Evolutionary conservation across 2,888 invertebrate genomes (phyloP).

Genomic region (Tinea pellionella): DNA sequence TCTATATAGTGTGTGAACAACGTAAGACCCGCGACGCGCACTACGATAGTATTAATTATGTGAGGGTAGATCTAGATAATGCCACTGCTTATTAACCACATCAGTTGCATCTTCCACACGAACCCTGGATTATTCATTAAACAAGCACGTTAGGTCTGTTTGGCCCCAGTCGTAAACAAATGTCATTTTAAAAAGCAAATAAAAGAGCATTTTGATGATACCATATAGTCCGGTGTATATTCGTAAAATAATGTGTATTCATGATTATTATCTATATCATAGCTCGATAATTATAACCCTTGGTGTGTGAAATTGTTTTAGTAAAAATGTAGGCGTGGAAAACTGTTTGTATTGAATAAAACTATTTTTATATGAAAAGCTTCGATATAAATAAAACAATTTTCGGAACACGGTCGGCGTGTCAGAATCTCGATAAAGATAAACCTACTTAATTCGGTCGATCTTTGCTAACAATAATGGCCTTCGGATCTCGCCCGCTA

Average conservation of each 20-base stretch:
- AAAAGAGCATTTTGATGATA: not conserved
- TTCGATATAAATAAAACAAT: constrained; percentile 4
- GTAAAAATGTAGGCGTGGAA: no score
- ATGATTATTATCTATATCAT: no score
- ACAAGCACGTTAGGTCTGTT: not conserved
- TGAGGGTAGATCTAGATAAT: constrained; percentile 2
- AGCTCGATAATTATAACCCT: no score
- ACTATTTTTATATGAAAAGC: not conserved
- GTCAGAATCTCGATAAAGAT: constrained; percentile 5
- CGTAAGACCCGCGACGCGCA: not conserved
- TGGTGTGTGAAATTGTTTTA: no score
- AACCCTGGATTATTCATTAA: constrained; percentile 5
- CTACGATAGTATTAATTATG: constrained; percentile 3
- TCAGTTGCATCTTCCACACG: not conserved
- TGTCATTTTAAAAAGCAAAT: not conserved
- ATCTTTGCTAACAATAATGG: constrained; percentile 6
- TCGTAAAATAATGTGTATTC: no score
- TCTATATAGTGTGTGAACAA: not conserved
- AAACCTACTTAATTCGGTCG: not conserved
- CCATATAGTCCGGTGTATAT: no score
- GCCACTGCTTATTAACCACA: constrained; percentile 8
- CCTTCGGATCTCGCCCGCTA: not conserved
- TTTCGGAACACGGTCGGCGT: not conserved
- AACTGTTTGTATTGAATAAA: no score
- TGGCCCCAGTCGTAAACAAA: not conserved